Conservation (phyloP, 2,797 vertebrate species). For the Poliocrania exsul region DNA sequence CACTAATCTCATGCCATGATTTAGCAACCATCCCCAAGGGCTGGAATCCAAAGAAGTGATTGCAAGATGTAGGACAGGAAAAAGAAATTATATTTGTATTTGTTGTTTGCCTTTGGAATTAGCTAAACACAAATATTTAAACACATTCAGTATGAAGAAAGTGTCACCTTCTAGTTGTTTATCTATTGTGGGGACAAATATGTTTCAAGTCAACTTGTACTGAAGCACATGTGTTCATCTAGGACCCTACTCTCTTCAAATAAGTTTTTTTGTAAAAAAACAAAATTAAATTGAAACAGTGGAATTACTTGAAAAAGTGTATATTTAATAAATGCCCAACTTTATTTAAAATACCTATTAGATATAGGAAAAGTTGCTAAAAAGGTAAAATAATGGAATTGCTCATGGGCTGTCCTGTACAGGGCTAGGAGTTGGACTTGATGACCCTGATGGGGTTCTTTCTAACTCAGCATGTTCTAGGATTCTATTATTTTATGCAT, state of each 20-base stretch:
- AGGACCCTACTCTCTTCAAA: not conserved
- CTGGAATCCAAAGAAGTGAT: not conserved
- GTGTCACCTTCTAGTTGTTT: not conserved
- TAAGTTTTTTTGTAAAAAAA: not conserved
- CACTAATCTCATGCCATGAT: not conserved
- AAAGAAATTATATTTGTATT: constrained; percentile 15
- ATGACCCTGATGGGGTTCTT: not conserved
- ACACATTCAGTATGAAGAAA: not conserved
- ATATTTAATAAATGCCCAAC: not conserved
- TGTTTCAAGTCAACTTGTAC: not conserved
- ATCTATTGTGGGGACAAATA: not conserved
- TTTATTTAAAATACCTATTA: not conserved
- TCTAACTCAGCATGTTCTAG: not conserved
- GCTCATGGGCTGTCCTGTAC: too few relatives aligned
- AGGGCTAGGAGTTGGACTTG: not conserved
- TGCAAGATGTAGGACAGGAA: not conserved
- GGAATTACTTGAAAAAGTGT: not conserved
- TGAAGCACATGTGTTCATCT: not conserved
- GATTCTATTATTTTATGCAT: not conserved
- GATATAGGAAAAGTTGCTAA: not conserved
- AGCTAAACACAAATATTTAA: constrained; percentile 21
- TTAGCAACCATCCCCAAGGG: not conserved
- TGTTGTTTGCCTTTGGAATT: constrained; percentile 26
- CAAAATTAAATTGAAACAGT: not conserved
- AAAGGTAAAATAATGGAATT: not conserved